phyloP scores from a whole-genome alignment of 2,797 vertebrate genomes.

The Heliangelus exortis region DNA sequence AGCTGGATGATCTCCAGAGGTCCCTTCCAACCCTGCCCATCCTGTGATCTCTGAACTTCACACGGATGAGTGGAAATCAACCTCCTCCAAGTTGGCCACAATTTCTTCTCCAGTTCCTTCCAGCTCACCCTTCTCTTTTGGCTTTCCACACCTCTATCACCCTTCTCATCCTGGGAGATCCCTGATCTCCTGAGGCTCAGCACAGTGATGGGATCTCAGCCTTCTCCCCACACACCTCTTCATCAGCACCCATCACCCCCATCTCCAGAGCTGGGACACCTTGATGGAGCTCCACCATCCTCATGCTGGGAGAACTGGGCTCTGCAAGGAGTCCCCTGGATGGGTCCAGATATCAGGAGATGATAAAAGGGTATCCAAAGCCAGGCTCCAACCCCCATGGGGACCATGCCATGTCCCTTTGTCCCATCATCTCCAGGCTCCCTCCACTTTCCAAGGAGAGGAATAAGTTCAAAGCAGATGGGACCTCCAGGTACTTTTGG shows the following conservation, averaged over 20 bases:
- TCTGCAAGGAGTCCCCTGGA: neutral
- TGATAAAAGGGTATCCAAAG: neutral
- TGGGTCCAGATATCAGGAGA: neutral
- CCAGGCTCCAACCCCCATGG: neutral
- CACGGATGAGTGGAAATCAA: neutral
- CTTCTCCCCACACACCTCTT: neutral
- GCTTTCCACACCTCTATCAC: neutral
- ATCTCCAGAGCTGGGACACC: neutral
- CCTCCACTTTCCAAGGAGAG: rapidly evolving
- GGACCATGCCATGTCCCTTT: neutral
- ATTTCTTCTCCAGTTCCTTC: neutral
- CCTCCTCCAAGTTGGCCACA: rapidly evolving
- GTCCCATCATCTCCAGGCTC: neutral
- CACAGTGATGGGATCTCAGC: rapidly evolving
- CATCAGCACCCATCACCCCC: neutral
- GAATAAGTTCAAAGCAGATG: neutral
- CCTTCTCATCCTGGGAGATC: neutral
- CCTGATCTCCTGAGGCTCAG: neutral
- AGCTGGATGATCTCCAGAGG: too few species aligned
- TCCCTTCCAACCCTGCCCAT: too few species aligned
- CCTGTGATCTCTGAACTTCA: neutral
- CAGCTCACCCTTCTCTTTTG: neutral
- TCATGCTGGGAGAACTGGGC: neutral
- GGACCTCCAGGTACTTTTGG: neutral
- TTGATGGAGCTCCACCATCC: neutral